phyloP scores from a whole-genome alignment of 2,113 vertebrate species.

The Chloropsis cyanopogon region DNA sequence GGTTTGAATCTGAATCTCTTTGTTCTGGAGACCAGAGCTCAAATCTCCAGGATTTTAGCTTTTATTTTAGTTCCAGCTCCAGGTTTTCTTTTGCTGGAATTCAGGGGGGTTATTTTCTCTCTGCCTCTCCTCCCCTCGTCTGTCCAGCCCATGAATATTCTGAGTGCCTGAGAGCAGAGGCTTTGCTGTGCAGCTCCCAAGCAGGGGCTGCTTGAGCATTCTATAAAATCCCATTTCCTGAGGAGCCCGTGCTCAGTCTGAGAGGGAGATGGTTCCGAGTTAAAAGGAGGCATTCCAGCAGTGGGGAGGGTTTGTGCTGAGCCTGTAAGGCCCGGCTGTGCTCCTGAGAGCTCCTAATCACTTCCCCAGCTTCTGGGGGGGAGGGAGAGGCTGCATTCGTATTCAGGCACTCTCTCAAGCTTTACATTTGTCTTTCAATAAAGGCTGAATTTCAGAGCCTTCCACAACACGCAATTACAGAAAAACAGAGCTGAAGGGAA shows the following conservation, averaged over 20 bases:
- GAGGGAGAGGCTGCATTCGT: neutral
- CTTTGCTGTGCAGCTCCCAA: neutral
- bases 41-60: neutral
- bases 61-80: neutral
- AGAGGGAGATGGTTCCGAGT: neutral
- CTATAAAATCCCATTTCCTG: neutral
- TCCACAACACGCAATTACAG: neutral
- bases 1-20: too few species aligned
- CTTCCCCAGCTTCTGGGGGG: neutral
- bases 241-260: neutral
- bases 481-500: neutral
- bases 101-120: neutral
- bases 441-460: neutral
- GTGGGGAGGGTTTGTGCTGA: neutral
- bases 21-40: neutral
- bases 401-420: neutral
- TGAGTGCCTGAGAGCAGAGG: neutral
- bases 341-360: neutral
- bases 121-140: neutral
- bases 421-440: conserved; percentile 1
- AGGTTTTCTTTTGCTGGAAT: neutral
- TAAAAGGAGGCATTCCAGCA: neutral
- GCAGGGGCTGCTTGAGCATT: neutral
- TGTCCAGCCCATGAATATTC: neutral
- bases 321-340: neutral